Conservation (phyloP, 2,888 invertebrate species). For the Amiota minor region DNA sequence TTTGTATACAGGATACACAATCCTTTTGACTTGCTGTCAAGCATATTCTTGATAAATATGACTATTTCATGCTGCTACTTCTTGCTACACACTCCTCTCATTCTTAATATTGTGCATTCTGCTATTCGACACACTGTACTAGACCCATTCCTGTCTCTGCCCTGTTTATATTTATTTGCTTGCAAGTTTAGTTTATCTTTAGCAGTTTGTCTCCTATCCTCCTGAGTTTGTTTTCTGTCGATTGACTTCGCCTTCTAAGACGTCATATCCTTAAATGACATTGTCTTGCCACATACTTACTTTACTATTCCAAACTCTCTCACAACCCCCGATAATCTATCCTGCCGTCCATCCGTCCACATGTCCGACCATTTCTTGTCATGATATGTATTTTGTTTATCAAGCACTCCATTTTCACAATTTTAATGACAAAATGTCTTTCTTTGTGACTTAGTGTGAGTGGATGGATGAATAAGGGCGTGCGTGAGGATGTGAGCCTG, state of each 20-base stretch:
- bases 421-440: constrained; percentile 67
- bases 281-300: constrained; percentile 10
- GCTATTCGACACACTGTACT: too few relatives aligned
- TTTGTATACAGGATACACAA: constrained; percentile 3
- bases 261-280: constrained; percentile 8
- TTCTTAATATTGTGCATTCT: too few relatives aligned
- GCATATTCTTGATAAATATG: constrained; percentile 18
- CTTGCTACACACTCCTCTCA: too few relatives aligned
- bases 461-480: background rate
- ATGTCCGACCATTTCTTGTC: constrained; percentile 1
- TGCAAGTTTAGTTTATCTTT: constrained; percentile 19
- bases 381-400: constrained; percentile 57
- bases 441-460: background rate
- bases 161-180: constrained; percentile 11
- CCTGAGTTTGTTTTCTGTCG: background rate
- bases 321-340: background rate
- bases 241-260: constrained; percentile 2
- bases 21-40: background rate
- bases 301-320: background rate
- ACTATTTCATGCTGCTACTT: constrained; percentile 19
- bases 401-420: constrained; percentile 65
- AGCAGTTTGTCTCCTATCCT: constrained; percentile 1
- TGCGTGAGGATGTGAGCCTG: background rate
- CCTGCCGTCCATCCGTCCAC: background rate
- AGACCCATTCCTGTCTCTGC: background rate